A percentile compares a stretch with the other conserved stretches of the same genome.
These are phyloP conservation scores for Alethe diademata DNA, from an alignment of 2,113 vertebrate genomes.

Conservation along the genomic window DNA sequence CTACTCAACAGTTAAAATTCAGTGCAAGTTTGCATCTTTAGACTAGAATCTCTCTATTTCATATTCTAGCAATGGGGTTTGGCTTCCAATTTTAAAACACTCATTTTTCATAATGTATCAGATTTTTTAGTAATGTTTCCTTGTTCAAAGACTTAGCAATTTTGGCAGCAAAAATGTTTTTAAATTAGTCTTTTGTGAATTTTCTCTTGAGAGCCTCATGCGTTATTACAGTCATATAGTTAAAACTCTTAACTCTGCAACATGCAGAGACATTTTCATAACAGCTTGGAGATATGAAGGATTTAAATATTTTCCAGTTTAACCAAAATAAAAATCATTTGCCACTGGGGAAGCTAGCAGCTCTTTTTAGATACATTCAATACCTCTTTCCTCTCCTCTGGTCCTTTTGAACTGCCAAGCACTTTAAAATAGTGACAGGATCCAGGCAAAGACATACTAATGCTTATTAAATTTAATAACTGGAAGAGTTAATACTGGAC, in stretches of 20 bases:
- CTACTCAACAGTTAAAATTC: neutral
- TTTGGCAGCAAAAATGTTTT: neutral
- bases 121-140: neutral
- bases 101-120: neutral
- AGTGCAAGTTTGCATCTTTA: neutral
- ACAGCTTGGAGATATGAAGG: neutral
- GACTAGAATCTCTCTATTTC: neutral
- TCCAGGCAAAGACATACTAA: neutral
- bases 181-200: neutral
- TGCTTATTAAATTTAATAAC: neutral
- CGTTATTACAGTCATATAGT: neutral
- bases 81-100: neutral
- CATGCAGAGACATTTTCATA: neutral
- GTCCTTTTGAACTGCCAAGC: neutral
- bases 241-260: neutral
- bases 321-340: neutral
- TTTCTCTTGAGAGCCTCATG: neutral
- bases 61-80: neutral
- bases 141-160: neutral
- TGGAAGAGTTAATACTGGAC: neutral
- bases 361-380: neutral
- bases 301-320: neutral
- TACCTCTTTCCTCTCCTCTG: neutral
- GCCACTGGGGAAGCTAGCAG: neutral
- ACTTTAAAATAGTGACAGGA: neutral